Evolutionary conservation across 2,888 invertebrate species (phyloP).

Genomic region (Tupiocoris notatus): DNA sequence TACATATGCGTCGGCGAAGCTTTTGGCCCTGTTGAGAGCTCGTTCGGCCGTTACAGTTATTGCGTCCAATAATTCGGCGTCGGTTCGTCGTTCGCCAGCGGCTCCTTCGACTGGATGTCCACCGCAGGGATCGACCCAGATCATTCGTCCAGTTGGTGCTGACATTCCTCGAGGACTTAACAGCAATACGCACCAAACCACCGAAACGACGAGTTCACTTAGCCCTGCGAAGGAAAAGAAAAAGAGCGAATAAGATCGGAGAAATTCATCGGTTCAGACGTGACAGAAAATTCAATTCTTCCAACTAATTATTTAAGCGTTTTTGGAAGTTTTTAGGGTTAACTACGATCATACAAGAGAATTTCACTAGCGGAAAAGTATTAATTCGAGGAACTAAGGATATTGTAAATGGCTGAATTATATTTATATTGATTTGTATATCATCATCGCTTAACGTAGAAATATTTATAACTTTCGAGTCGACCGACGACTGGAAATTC

Average conservation of each 20-base stretch:
- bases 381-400: no score
- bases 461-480: no score
- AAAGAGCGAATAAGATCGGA: background rate
- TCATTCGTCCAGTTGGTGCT: constrained; percentile 53
- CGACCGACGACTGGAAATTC: no score
- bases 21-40: constrained; percentile 55
- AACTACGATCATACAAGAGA: no score
- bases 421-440: no score
- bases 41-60: constrained; percentile 56
- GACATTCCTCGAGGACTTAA: constrained; percentile 51
- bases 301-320: no score
- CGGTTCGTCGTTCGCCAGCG: constrained; percentile 23
- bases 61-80: constrained; percentile 52
- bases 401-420: no score
- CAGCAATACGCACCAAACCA: constrained; percentile 32
- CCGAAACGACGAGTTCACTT: constrained; percentile 32
- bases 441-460: no score
- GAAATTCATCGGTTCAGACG: no score
- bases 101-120: constrained; percentile 25
- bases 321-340: no score
- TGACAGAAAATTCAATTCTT: no score
- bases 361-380: no score
- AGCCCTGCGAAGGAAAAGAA: constrained; percentile 21
- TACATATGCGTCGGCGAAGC: constrained; percentile 57
- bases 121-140: constrained; percentile 61